phyloP scores from a whole-genome alignment of 1,140 invertebrate species.

The Rhopalosiphum maidis region DNA sequence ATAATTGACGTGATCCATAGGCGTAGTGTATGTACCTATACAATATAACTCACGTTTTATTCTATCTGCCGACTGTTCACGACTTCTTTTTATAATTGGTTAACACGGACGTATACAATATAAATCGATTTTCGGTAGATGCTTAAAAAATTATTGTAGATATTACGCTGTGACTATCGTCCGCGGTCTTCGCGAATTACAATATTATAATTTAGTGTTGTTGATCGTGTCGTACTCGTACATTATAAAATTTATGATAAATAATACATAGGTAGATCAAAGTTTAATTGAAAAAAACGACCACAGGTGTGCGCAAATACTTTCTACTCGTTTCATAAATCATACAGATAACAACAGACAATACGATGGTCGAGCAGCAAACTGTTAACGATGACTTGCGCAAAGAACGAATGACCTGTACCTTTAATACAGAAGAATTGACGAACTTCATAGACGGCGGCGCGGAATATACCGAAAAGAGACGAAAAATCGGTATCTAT shows the following conservation, averaged over 20 bases:
- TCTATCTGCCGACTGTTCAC: background rate
- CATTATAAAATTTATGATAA: no score
- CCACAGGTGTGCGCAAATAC: background rate
- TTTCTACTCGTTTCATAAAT: background rate
- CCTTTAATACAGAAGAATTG: constrained; percentile 77
- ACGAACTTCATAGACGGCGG: constrained; percentile 82
- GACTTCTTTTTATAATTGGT: no score
- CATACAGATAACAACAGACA: background rate
- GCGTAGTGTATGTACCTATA: background rate
- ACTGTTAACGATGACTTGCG: constrained; percentile 68
- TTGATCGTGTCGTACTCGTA: no score
- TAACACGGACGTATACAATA: no score
- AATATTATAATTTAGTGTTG: no score
- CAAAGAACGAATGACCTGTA: constrained; percentile 77
- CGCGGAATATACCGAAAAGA: constrained; percentile 73
- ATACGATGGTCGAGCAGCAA: background rate
- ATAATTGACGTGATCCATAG: background rate
- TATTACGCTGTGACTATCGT: no score
- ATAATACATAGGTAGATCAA: no score
- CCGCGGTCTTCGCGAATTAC: no score
- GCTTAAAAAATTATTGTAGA: no score
- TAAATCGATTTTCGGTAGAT: no score
- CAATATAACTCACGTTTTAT: background rate
- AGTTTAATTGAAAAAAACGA: background rate
- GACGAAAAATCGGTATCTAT: constrained; percentile 74